phyloP scores from a whole-genome alignment of 2,888 invertebrate species.

The Lacanobia oleracea region DNA sequence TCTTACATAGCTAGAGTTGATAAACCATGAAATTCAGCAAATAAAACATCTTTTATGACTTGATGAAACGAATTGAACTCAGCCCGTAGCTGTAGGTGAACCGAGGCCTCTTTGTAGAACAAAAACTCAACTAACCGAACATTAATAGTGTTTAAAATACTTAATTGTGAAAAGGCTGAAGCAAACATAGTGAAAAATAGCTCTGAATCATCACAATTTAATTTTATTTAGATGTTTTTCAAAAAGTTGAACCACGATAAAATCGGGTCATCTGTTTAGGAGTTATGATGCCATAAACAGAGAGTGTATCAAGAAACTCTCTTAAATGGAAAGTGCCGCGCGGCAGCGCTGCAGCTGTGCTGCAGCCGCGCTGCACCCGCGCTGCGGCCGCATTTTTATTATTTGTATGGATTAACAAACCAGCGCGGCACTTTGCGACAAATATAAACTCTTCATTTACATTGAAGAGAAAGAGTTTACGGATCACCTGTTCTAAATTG shows the following conservation, averaged over 20 bases:
- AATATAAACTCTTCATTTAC: neutral
- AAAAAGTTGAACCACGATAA: neutral
- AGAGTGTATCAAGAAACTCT: neutral
- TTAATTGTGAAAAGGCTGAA: neutral
- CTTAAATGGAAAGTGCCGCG: no score
- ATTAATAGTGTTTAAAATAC: no score
- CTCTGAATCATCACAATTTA: neutral
- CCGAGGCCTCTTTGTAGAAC: conserved; percentile 10
- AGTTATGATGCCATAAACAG: neutral
- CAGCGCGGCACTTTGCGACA: no score
- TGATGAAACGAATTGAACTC: conserved; percentile 17
- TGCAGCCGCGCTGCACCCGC: no score
- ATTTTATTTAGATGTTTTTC: no score
- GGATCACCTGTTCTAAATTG: conserved; percentile 25
- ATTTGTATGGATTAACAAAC: no score
- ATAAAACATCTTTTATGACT: conserved; percentile 41
- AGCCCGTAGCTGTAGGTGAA: neutral
- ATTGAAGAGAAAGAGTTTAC: neutral
- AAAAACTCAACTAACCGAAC: neutral
- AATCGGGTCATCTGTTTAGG: neutral
- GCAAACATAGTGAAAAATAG: neutral
- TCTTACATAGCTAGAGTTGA: conserved; percentile 11
- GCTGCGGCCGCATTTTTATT: no score
- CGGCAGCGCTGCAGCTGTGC: no score
- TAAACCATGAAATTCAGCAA: conserved; percentile 56